Evolutionary conservation across 2,888 invertebrate species (phyloP).

Genomic region (Eupithecia subumbrata): DNA sequence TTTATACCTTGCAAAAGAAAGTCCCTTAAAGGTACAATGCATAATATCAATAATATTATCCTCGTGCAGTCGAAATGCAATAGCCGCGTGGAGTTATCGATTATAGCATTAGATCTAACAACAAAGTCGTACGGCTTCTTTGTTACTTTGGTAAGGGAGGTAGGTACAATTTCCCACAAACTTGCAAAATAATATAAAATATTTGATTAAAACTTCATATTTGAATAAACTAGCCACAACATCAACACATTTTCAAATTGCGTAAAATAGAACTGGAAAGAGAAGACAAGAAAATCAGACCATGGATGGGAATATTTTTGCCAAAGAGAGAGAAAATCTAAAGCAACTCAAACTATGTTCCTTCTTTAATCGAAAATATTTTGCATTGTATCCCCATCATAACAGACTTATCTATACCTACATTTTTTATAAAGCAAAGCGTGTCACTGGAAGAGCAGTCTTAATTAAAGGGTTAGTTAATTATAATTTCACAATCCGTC

Average conservation of each 20-base stretch:
- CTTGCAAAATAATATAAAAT: neutral
- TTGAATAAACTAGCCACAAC: neutral
- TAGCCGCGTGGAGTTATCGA: constrained; percentile 18
- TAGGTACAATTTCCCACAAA: neutral
- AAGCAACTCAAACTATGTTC: no score
- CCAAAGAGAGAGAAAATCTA: neutral
- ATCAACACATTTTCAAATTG: neutral
- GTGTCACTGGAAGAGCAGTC: no score
- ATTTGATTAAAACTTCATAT: neutral
- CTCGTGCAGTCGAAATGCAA: constrained; percentile 12
- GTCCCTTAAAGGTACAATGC: neutral
- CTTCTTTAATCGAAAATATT: no score
- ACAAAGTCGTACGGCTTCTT: constrained; percentile 14
- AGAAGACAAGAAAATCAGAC: neutral
- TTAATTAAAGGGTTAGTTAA: no score
- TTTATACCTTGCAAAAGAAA: neutral
- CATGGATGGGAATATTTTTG: neutral
- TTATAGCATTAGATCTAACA: constrained; percentile 14
- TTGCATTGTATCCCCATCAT: no score
- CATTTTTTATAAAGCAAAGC: no score
- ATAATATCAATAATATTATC: neutral
- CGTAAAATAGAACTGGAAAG: no score
- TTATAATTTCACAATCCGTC: no score
- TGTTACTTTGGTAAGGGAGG: neutral
- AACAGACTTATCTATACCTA: no score